phyloP scores from a whole-genome alignment of 1,140 invertebrate species.

The Saccostrea cuccullata region DNA sequence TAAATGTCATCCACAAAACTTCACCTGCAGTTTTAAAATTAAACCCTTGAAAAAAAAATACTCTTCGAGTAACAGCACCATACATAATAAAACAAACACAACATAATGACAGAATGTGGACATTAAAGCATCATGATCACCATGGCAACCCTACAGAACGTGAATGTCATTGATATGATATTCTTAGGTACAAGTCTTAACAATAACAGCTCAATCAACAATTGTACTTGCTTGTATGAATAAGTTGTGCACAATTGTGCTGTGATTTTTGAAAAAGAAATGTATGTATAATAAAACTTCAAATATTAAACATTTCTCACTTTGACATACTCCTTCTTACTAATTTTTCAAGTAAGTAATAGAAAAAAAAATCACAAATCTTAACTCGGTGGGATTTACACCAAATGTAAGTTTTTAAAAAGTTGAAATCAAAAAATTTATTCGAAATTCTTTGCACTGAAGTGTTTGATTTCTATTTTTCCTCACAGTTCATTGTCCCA shows the following conservation, averaged over 20 bases:
- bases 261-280: not conserved
- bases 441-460: not conserved
- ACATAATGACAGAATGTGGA: slow-evolving; percentile 26
- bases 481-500: slow-evolving; percentile 82
- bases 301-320: not conserved
- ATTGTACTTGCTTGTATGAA: not conserved
- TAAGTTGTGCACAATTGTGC: not conserved
- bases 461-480: slow-evolving; percentile 9
- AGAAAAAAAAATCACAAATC: not conserved
- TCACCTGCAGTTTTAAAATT: not conserved
- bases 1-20: not conserved
- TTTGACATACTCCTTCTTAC: not conserved
- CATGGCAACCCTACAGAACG: slow-evolving; percentile 11
- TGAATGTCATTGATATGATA: slow-evolving; percentile 21
- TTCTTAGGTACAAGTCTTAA: slow-evolving; percentile 35
- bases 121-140: slow-evolving; percentile 28
- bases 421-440: not conserved
- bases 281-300: not conserved
- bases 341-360: not conserved
- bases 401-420: not conserved
- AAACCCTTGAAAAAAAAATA: not conserved
- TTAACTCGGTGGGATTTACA: slow-evolving; percentile 1
- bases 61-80: slow-evolving; percentile 13
- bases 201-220: slow-evolving; percentile 1
- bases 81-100: slow-evolving; percentile 27